Base-by-base conservation (phyloP, 2,888 invertebrate genomes). In the Torymus auratus region DNA sequence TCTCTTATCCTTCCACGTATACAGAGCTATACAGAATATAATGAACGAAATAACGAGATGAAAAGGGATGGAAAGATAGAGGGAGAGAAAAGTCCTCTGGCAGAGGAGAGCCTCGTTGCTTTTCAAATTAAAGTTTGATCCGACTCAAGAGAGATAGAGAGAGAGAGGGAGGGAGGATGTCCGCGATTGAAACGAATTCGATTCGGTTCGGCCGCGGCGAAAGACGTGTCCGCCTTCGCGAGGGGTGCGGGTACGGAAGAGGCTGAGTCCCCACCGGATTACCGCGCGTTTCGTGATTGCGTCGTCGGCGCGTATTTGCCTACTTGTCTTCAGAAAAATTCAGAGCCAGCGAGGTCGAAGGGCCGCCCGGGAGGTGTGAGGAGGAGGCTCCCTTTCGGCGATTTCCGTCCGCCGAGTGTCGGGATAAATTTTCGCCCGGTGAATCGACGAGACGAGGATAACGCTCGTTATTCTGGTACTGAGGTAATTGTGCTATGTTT, bases 121-220 rank as follows among this genome's bases (percentile, higher is more conserved):
- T 76, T 80, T 72, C 65, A 76, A 80, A 80, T 80, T 68, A 80
- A 80, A 77, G 69, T 81, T 81, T 77, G 68, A 76, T 72, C 71
- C 76, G 67, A 75, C 53, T 28, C 28, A 2, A 4, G 28, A 28
- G 28, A 7, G 28, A 28, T 3, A 28, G 28, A 28, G 28, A 28
- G 28, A 28, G 28, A 28, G 28, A 28, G 4, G 4, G 28, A 28
- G 28, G 2, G 28, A 28, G 28, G 3, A 28, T 7, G 28, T 56
- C 58, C 50, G 15, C 56, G 41, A 72, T 77, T 62, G 58, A 81
- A 72, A 68, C 72, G 62, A 14, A 68, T 67, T 67, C 75, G 64
- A 70, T 75, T 52, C 28, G 55, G 11, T 15, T 10, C 3, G 28
- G 10, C 7, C 28, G 41, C 17, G 61, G 60, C 61, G n/a, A 75